Evolutionary conservation across 2,113 vertebrate species (phyloP), one percentile per base, ranked within the genome.

Genomic region (Oriolus oriolus): DNA sequence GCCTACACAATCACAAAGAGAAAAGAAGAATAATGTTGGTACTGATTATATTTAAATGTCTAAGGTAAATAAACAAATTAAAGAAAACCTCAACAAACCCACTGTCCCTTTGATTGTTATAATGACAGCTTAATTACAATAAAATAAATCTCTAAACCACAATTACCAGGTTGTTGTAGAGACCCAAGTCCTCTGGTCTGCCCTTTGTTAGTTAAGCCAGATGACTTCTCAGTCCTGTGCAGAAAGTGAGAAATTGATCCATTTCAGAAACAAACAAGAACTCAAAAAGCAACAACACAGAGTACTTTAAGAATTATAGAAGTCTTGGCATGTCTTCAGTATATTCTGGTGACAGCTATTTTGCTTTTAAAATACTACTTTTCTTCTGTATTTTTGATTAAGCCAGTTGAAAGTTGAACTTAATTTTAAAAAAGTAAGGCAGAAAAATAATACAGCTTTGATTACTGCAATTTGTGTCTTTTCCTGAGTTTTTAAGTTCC

Each of bases 201-300:
- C 63, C 98, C 97, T 97, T 99, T 98, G 97, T 84, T 98, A 96
- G 77, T 90, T 94, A 98, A 86, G 8, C 90, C 88, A 88, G 98
- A 98, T 28, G 97, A 97, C 96, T 98, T 99, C 92, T 99, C 99
- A 42, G 96, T 89, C 93, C 99, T 99, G 93, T 53, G 47, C 28
- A 92, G 59, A 82, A 80, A 87, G 89, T 61, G 31, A 95, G 82
- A 87, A 30, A 82, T 65, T 23, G 12, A 66, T 83, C 50, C 16
- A 64, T 76, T 89, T 91, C 63, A 92, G 70, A 90, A 95, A 76
- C 30, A 80, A 90, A 78, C 27, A 56, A 76, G 45, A 85, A 66
- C 7, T 64, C 47, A n/a, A 69, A 85, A 52, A 10, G 1, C 35
- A 94, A 45, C 14, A 78, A 54, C 41, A 81, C 26, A 52, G 14